Evolutionary conservation across 2,888 invertebrate genomes (phyloP).

Genomic region (Halictus ligatus): DNA sequence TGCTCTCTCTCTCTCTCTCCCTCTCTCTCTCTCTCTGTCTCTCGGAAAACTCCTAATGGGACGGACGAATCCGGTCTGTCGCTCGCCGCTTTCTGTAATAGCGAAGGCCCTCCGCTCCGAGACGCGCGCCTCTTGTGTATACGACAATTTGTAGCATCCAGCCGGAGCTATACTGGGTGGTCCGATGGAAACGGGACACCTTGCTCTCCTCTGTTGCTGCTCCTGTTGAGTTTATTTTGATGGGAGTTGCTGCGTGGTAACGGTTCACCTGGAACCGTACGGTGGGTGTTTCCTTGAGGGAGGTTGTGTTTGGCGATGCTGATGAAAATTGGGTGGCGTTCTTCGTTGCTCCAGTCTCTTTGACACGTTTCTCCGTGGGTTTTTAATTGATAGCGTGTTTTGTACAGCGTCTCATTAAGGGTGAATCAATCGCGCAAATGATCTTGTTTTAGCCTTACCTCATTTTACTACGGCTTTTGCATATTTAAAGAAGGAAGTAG

Average conservation of each 20-base stretch:
- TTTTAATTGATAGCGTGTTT: too few species aligned
- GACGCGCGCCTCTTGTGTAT: constrained; percentile 13
- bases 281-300: not conserved
- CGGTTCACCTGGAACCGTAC: not conserved
- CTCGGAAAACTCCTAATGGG: constrained; percentile 36
- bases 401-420: not conserved
- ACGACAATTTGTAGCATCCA: constrained; percentile 4
- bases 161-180: not conserved
- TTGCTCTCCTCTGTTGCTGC: not conserved
- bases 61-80: constrained; percentile 25
- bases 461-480: not conserved
- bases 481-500: not conserved
- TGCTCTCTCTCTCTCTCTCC: not conserved
- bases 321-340: not conserved
- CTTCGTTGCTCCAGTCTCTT: too few species aligned
- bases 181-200: not conserved
- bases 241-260: not conserved
- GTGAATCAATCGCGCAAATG: not conserved
- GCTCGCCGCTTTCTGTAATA: constrained; percentile 7
- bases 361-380: too few species aligned
- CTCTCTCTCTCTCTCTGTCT: not conserved
- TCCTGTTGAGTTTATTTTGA: not conserved
- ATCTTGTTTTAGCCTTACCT: not conserved
- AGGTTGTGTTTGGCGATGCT: not conserved
- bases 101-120: not conserved